A percentile compares a stretch with the other conserved stretches of the same genome.
Evolutionary conservation across 2,113 vertebrate genomes (phyloP).

Genomic region (Trachemys scripta): DNA sequence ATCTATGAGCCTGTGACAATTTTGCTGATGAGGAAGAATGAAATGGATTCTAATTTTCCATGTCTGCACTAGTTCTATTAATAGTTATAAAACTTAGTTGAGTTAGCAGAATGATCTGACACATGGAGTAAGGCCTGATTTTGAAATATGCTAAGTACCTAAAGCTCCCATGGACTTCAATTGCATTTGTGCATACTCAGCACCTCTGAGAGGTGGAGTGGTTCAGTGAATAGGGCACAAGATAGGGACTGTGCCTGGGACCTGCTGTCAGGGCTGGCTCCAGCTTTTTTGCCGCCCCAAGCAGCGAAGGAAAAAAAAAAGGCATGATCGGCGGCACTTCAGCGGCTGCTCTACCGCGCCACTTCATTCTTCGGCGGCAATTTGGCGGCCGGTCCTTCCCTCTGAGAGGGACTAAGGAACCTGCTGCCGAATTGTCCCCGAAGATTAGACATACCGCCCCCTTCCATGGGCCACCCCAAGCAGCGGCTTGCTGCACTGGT

Average conservation of each 20-base stretch:
- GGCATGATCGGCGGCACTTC: no score
- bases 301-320: no score
- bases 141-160: not conserved
- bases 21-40: not conserved
- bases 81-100: not conserved
- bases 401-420: no score
- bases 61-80: not conserved
- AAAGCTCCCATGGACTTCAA: not conserved
- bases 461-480: no score
- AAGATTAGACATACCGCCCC: no score
- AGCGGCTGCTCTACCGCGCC: no score
- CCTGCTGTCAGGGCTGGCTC: not conserved
- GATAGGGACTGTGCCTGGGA: not conserved
- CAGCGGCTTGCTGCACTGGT: no score
- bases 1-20: not conserved
- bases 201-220: not conserved
- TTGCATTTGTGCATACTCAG: not conserved
- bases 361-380: no score
- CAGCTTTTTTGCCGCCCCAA: no score
- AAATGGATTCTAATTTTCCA: not conserved
- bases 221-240: not conserved
- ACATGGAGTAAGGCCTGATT: not conserved
- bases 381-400: no score
- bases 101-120: not conserved
- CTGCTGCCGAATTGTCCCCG: no score